These are phyloP conservation scores for Apostichopus parvimensis DNA, from an alignment of 35 echinoderm and acorn worm genomes.

Conservation along the genomic window DNA sequence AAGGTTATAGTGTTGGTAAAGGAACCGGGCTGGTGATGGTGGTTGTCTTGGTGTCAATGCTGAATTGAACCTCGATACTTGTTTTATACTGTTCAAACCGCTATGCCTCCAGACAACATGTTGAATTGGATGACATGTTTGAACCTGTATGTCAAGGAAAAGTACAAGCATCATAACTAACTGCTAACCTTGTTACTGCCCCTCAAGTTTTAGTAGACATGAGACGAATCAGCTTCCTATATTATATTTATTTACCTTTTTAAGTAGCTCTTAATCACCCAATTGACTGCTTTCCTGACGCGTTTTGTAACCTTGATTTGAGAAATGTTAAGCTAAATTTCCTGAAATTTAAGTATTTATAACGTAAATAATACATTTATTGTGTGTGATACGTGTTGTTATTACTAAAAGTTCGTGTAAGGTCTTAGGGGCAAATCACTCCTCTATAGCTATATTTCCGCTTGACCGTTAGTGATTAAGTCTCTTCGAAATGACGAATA, in stretches of 20 bases:
- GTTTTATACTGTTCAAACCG: too few relatives aligned
- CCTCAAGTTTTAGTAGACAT: not conserved
- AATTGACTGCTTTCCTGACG: not conserved
- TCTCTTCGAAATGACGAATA: too few relatives aligned
- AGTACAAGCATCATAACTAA: not conserved
- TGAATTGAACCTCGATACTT: too few relatives aligned
- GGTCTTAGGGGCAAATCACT: not conserved
- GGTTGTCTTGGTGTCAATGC: too few relatives aligned
- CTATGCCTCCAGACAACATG: too few relatives aligned
- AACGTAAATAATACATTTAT: constrained; percentile 1
- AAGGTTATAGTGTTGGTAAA: too few relatives aligned
- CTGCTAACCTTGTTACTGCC: not conserved
- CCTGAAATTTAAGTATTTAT: not conserved
- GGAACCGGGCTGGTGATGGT: too few relatives aligned
- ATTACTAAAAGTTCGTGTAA: not conserved
- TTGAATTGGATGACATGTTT: too few relatives aligned
- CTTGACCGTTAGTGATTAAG: not conserved
- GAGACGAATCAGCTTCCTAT: not conserved
- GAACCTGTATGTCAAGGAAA: not conserved
- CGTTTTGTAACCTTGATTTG: not conserved
- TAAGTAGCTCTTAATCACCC: not conserved
- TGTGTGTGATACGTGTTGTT: not conserved
- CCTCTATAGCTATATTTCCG: not conserved
- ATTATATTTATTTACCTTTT: constrained; percentile 20
- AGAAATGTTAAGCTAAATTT: not conserved